Conservation (phyloP, 1,140 invertebrate species). For the Calephelis nemesis region DNA sequence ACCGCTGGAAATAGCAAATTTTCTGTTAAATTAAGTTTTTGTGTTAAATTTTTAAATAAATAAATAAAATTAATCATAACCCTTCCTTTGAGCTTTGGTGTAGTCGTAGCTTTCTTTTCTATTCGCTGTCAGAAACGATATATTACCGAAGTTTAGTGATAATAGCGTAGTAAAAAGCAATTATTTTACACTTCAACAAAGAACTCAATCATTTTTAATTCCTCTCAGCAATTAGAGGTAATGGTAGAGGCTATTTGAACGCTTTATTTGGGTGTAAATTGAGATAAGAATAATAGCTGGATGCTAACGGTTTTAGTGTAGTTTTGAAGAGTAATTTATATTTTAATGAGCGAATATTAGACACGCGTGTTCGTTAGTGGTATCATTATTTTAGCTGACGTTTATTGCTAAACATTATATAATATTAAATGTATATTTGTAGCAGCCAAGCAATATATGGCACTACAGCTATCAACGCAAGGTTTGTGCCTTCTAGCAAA, state of each 20-base stretch:
- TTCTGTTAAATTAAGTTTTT: no score
- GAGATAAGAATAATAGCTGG: conserved; percentile 6
- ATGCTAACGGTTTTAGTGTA: background rate
- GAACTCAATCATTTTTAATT: conserved; percentile 18
- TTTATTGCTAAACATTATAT: no score
- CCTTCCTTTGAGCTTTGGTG: background rate
- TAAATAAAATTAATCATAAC: no score
- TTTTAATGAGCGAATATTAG: background rate
- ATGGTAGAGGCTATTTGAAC: background rate
- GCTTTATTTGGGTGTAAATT: conserved; percentile 16
- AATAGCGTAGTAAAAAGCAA: conserved; percentile 10
- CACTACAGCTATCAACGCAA: no score
- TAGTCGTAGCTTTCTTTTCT: background rate
- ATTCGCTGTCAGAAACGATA: conserved; percentile 7
- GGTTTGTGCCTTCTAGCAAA: no score
- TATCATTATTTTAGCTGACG: background rate
- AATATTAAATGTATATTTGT: no score
- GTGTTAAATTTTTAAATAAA: no score
- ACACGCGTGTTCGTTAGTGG: background rate
- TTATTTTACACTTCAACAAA: conserved; percentile 14
- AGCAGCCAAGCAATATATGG: no score
- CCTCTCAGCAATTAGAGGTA: conserved; percentile 8
- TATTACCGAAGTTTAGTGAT: background rate
- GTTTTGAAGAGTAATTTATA: background rate
- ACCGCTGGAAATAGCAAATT: no score